phyloP scores from a whole-genome alignment of 2,888 invertebrate species.

The Ochlodes sylvanus region DNA sequence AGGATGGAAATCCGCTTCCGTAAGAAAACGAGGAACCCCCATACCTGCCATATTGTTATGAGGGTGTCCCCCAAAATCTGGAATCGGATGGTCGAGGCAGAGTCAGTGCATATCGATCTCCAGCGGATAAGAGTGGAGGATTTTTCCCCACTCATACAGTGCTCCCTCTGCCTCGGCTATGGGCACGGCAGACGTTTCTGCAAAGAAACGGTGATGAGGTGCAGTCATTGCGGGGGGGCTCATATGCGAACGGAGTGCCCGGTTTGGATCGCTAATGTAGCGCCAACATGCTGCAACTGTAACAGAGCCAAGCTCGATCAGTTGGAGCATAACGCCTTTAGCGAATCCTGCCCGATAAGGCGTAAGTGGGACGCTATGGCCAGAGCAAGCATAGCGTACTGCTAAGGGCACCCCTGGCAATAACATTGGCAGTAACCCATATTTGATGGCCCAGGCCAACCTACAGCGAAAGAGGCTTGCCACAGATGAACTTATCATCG shows the following conservation, averaged over 20 bases:
- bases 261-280: not conserved
- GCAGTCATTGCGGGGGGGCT: slow-evolving; percentile 29
- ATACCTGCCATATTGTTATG: slow-evolving; percentile 1
- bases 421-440: too few relatives aligned
- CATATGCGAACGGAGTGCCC: slow-evolving; percentile 14
- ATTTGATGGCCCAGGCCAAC: too few relatives aligned
- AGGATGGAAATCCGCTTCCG: too few relatives aligned
- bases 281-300: slow-evolving; percentile 30
- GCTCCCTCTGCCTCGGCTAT: slow-evolving; percentile 27
- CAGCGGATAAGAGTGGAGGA: slow-evolving; percentile 22
- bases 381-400: too few relatives aligned
- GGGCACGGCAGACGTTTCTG: slow-evolving; percentile 17
- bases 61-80: slow-evolving; percentile 15
- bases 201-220: slow-evolving; percentile 26
- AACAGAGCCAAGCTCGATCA: not conserved
- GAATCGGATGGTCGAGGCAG: not conserved
- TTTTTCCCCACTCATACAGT: slow-evolving; percentile 30
- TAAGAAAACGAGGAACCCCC: slow-evolving; percentile 29
- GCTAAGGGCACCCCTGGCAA: slow-evolving; percentile 27
- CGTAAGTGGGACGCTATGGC: too few relatives aligned
- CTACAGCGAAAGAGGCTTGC: slow-evolving; percentile 33
- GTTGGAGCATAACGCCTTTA: slow-evolving; percentile 26
- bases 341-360: too few relatives aligned
- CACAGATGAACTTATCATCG: slow-evolving; percentile 11
- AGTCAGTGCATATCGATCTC: slow-evolving; percentile 11